These are phyloP conservation scores for Sesia bembeciformis DNA, from an alignment of 2,888 invertebrate genomes.

Conservation along the genomic window DNA sequence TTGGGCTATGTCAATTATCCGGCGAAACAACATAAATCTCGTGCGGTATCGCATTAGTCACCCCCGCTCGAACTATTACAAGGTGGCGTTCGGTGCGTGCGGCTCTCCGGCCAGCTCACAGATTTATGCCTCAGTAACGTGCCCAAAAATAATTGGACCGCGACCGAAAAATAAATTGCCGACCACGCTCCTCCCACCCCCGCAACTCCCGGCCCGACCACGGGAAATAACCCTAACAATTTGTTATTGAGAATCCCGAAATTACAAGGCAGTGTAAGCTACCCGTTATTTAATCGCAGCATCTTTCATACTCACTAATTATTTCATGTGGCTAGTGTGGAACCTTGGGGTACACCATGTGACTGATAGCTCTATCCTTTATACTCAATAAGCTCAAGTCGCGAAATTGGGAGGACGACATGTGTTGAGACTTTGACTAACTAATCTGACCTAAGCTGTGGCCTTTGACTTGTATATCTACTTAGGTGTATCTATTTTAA, in stretches of 20 bases:
- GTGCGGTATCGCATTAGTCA: constrained; percentile 36
- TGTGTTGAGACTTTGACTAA: not conserved
- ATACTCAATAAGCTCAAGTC: no score
- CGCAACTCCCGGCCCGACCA: constrained; percentile 16
- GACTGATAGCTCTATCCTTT: not conserved
- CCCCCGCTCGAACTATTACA: constrained; percentile 23
- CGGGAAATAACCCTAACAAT: constrained; percentile 46
- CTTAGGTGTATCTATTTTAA: no score
- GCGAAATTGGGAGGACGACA: no score
- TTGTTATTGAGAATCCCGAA: constrained; percentile 50
- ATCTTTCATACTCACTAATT: constrained; percentile 9
- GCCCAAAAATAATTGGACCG: constrained; percentile 69
- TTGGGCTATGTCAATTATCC: constrained; percentile 10
- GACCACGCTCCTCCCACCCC: constrained; percentile 20
- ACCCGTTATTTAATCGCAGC: constrained; percentile 15
- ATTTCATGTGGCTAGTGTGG: constrained; percentile 1
- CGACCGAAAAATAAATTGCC: constrained; percentile 66
- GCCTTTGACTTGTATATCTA: no score
- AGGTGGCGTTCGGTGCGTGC: constrained; percentile 26
- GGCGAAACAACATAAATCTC: constrained; percentile 29
- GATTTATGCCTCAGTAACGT: constrained; percentile 60
- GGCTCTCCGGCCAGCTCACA: constrained; percentile 16
- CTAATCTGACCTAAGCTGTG: not conserved
- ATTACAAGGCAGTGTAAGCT: constrained; percentile 26
- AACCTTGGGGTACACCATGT: not conserved